phyloP scores from a whole-genome alignment of 1,140 invertebrate genomes.

The Sarcophaga bullata region DNA sequence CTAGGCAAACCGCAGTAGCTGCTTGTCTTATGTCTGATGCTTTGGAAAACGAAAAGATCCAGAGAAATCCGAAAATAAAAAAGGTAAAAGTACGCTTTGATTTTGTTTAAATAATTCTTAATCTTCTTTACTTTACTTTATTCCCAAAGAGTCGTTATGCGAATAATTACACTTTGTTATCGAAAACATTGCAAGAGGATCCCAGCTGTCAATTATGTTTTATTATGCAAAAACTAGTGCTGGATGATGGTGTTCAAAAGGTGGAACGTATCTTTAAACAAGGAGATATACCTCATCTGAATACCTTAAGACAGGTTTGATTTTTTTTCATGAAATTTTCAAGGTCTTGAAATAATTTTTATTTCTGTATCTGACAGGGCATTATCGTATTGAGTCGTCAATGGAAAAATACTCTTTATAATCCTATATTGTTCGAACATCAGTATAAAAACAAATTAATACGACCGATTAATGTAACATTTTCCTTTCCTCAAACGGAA shows the following conservation, averaged over 20 bases:
- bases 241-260: slow-evolving; percentile 76
- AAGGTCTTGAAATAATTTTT: neutral
- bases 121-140: neutral
- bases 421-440: slow-evolving; percentile 89
- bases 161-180: slow-evolving; percentile 85
- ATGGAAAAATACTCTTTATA: slow-evolving; percentile 97
- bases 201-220: slow-evolving; percentile 93
- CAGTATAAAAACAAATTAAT: slow-evolving; percentile 86
- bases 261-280: slow-evolving; percentile 88
- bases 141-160: slow-evolving; percentile 83
- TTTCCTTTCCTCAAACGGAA: slow-evolving; percentile 83
- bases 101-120: neutral
- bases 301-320: slow-evolving; percentile 83
- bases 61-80: slow-evolving; percentile 62
- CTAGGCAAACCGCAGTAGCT: slow-evolving; percentile 85
- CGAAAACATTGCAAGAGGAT: slow-evolving; percentile 93
- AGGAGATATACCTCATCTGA: slow-evolving; percentile 84
- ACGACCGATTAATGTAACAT: slow-evolving; percentile 88
- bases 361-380: slow-evolving; percentile 69
- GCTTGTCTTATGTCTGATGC: slow-evolving; percentile 96
- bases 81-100: slow-evolving; percentile 52
- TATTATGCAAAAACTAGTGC: slow-evolving; percentile 86
- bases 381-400: slow-evolving; percentile 91
- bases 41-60: slow-evolving; percentile 74
- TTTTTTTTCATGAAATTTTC: slow-evolving; percentile 48